Evolutionary conservation across 2,797 vertebrate genomes (phyloP).

Genomic region (Danio choprae): DNA sequence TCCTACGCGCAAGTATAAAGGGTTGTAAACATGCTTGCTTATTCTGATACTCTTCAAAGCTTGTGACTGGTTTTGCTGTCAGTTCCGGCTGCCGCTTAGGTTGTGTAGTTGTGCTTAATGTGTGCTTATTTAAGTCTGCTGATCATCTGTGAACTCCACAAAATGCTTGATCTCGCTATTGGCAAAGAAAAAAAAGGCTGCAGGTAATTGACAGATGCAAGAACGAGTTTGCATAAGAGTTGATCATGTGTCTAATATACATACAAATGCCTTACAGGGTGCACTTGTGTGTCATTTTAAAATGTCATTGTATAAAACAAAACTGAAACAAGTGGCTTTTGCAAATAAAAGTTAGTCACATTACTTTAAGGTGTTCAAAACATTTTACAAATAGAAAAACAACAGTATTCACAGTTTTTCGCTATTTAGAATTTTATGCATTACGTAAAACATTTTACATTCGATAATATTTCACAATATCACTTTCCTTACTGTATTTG

Average conservation of each 20-base stretch:
- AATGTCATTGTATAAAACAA: slow-evolving; percentile 21
- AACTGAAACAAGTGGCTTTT: background rate
- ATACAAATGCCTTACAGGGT: slow-evolving; percentile 39
- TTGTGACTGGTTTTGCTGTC: slow-evolving; percentile 25
- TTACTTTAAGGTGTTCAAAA: background rate
- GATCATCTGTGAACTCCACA: slow-evolving; percentile 75
- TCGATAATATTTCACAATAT: background rate
- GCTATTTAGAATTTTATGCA: too few relatives aligned
- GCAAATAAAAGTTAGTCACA: slow-evolving; percentile 37
- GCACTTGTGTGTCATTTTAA: background rate
- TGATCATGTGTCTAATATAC: slow-evolving; percentile 31
- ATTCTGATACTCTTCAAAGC: slow-evolving; percentile 3
- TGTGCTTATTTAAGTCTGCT: slow-evolving; percentile 64
- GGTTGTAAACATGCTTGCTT: slow-evolving; percentile 7
- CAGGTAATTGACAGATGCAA: slow-evolving; percentile 29
- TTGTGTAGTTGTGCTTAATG: slow-evolving; percentile 44
- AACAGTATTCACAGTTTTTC: too few relatives aligned
- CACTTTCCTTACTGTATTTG: background rate
- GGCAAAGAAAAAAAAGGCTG: slow-evolving; percentile 57
- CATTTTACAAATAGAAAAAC: background rate
- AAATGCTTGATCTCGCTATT: slow-evolving; percentile 69
- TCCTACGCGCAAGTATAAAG: slow-evolving; percentile 8
- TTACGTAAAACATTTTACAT: too few relatives aligned
- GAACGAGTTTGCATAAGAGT: slow-evolving; percentile 38
- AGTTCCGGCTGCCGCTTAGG: slow-evolving; percentile 43